phyloP scores from a whole-genome alignment of 2,888 invertebrate genomes.

The Lycaena phlaeas region DNA sequence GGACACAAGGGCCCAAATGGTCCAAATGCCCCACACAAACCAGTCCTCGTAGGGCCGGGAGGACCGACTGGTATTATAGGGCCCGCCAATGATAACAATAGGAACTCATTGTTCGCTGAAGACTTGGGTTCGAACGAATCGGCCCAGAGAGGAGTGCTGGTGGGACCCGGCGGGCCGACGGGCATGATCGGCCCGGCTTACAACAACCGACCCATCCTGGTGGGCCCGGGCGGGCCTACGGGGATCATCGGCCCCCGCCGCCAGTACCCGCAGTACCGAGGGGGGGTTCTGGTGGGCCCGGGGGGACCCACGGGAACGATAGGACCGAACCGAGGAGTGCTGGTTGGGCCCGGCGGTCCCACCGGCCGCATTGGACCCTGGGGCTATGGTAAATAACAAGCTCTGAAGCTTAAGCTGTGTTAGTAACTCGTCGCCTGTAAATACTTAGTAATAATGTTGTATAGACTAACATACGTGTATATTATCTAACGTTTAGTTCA shows the following conservation, averaged over 20 bases:
- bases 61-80: conserved; percentile 60
- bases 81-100: conserved; percentile 21
- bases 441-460: too few relatives aligned
- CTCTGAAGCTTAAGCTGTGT: too few relatives aligned
- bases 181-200: conserved; percentile 37
- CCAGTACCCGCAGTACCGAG: conserved; percentile 15
- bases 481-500: too few relatives aligned
- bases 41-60: conserved; percentile 39
- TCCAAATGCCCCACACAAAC: not conserved
- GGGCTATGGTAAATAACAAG: conserved; percentile 50
- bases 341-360: conserved; percentile 66
- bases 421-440: too few relatives aligned
- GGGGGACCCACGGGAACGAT: conserved; percentile 45
- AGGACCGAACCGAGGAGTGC: conserved; percentile 36
- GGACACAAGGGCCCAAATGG: conserved; percentile 44
- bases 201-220: conserved; percentile 30
- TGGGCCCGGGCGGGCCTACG: conserved; percentile 52
- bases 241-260: conserved; percentile 39
- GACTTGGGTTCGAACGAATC: not conserved
- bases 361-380: conserved; percentile 45
- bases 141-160: conserved; percentile 24
- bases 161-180: conserved; percentile 58
- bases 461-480: too few relatives aligned
- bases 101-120: not conserved
- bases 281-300: conserved; percentile 42